phyloP scores from a whole-genome alignment of 1,140 invertebrate species.

The Tribolium madens region DNA sequence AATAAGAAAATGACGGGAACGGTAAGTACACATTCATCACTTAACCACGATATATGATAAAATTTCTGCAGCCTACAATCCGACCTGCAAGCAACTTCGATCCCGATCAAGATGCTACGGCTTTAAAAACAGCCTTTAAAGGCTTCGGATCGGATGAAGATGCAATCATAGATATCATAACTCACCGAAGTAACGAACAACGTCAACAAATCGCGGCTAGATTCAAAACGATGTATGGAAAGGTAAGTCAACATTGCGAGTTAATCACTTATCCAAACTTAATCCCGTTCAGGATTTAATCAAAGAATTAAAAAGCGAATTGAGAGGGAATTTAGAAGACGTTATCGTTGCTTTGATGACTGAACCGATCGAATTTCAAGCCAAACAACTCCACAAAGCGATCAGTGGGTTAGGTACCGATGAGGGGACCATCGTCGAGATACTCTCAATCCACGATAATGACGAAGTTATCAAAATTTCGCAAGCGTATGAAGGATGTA shows the following conservation, averaged over 20 bases:
- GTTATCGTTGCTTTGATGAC: slow-evolving; percentile 89
- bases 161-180: slow-evolving; percentile 82
- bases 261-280: background rate
- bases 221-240: slow-evolving; percentile 87
- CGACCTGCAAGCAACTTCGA: slow-evolving; percentile 73
- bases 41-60: background rate
- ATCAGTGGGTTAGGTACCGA: slow-evolving; percentile 87
- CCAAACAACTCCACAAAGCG: slow-evolving; percentile 88
- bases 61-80: slow-evolving; percentile 71
- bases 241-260: slow-evolving; percentile 69
- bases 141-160: slow-evolving; percentile 89
- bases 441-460: slow-evolving; percentile 89
- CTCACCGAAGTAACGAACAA: slow-evolving; percentile 80
- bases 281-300: slow-evolving; percentile 79
- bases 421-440: slow-evolving; percentile 88
- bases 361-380: slow-evolving; percentile 87
- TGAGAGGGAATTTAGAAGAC: slow-evolving; percentile 92
- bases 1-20: slow-evolving; percentile 7
- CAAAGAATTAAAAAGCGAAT: slow-evolving; percentile 90
- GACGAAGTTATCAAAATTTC: slow-evolving; percentile 86
- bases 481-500: slow-evolving; percentile 83
- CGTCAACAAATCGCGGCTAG: slow-evolving; percentile 78
- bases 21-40: background rate
- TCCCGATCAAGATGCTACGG: slow-evolving; percentile 81
- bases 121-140: slow-evolving; percentile 88